phyloP scores from a whole-genome alignment of 2,113 vertebrate genomes.

The Xiphophorus couchianus region DNA sequence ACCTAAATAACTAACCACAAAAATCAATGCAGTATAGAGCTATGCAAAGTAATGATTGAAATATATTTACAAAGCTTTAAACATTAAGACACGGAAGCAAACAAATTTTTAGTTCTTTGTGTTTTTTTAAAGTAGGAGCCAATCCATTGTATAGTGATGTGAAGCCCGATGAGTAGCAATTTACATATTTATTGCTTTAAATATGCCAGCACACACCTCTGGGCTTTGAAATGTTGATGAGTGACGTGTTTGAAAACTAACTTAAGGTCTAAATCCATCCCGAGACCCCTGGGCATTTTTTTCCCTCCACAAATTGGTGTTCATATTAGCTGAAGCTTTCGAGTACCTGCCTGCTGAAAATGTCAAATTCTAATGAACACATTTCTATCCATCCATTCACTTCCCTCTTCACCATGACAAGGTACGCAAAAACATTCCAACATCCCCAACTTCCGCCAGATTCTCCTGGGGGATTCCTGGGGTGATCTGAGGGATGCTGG shows the following conservation, averaged over 20 bases:
- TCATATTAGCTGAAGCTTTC: slow-evolving; percentile 19
- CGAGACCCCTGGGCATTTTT: slow-evolving; percentile 44
- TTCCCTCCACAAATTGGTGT: slow-evolving; percentile 41
- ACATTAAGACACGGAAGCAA: background rate
- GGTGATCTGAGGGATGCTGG: slow-evolving; percentile 43
- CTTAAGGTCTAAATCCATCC: slow-evolving; percentile 56
- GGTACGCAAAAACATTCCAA: slow-evolving; percentile 14
- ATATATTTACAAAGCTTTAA: background rate
- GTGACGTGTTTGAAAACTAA: slow-evolving; percentile 55
- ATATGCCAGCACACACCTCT: slow-evolving; percentile 44
- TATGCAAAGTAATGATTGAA: background rate
- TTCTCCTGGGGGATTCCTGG: slow-evolving; percentile 33
- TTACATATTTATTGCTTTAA: slow-evolving; percentile 59
- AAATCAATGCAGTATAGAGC: no score
- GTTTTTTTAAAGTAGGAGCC: slow-evolving; percentile 1
- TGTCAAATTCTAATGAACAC: slow-evolving; percentile 36
- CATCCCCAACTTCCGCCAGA: slow-evolving; percentile 39
- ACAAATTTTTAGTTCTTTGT: background rate
- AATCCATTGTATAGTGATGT: slow-evolving; percentile 24
- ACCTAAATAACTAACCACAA: no score
- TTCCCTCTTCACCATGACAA: slow-evolving; percentile 18
- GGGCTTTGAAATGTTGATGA: slow-evolving; percentile 55
- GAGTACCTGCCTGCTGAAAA: slow-evolving; percentile 30
- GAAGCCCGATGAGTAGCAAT: slow-evolving; percentile 35
- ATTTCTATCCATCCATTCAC: slow-evolving; percentile 49